Evolutionary conservation across 2,797 vertebrate species (phyloP), one percentile per base, ranked within the genome.

Genomic region (Tangara arthus): DNA sequence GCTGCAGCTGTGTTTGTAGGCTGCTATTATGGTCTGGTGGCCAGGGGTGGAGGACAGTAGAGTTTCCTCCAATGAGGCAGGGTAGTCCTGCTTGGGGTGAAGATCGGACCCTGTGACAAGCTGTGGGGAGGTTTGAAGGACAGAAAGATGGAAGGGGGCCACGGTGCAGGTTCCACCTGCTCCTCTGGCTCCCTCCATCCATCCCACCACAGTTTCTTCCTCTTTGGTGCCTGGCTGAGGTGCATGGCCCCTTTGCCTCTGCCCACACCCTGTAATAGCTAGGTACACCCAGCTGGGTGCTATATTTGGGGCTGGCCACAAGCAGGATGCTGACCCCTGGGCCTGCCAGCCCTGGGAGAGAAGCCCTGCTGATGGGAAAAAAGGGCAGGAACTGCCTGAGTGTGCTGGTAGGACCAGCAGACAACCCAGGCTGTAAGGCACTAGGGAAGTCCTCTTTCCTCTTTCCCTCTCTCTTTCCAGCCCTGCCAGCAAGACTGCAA

Each of bases 1-100:
- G 71, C 78, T 73, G 77, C 93, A 95, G 89, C 87, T 94, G 87
- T 60, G 83, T 76, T 87, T 90, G 82, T 72, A 96, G 61, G 61
- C 93, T 93, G 90, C 35, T 91, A 94, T 96, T 95, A 87, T 34
- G 47, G 32, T 70, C 28, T 0, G 0, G 83, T 41, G 49, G 87
- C 87, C 13, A 8, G 34, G 93, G 60, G 65, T 2, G 73, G 81
- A 76, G 84, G 53, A 89, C 52, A 79, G 52, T 37, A 4, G 18
- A 41, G 19, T 5, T 66, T 69, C 35, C 21, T 78, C 17, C 42
- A 61, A 5, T 18, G 11, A 27, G 21, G n/a, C 59, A 76, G 66
- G 7, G 12, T 20, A 65, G 42, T 7, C n/a, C n/a, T 6, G 4
- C 50, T 55, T 12, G 9, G 35, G 8, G 12, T 32, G 64, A 59